These are phyloP conservation scores for Podiceps cristatus DNA, from an alignment of 2,113 vertebrate genomes.

Conservation along the genomic window DNA sequence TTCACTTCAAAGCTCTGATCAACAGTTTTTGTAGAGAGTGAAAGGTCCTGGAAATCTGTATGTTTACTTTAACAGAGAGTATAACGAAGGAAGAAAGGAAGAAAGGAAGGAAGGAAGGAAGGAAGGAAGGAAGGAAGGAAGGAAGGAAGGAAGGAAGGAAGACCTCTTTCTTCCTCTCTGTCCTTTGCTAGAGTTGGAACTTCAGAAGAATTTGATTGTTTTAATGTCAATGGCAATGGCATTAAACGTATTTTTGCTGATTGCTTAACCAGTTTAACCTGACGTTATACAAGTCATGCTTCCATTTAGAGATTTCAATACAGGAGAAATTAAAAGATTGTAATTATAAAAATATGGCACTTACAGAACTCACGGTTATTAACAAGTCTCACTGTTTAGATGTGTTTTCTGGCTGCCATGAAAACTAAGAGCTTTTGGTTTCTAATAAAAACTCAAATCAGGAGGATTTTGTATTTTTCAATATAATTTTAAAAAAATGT, in stretches of 20 bases:
- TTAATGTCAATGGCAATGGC: background rate
- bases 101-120: too few species aligned
- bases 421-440: background rate
- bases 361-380: background rate
- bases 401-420: background rate
- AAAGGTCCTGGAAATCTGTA: background rate
- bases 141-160: background rate
- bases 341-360: background rate
- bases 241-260: background rate
- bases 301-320: background rate
- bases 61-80: background rate
- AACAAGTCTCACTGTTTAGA: background rate
- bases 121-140: background rate
- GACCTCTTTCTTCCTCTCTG: background rate
- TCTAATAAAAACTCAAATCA: background rate
- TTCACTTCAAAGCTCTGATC: background rate
- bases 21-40: background rate
- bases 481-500: background rate
- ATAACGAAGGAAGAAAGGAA: background rate
- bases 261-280: background rate
- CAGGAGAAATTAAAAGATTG: background rate
- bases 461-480: background rate
- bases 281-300: background rate
- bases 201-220: background rate
- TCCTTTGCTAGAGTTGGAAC: background rate